A percentile compares a stretch with the other conserved stretches of the same genome.
These are phyloP conservation scores for Tupaia chinensis DNA, from an alignment of 2,113 vertebrate species.

Conservation along the genomic window DNA sequence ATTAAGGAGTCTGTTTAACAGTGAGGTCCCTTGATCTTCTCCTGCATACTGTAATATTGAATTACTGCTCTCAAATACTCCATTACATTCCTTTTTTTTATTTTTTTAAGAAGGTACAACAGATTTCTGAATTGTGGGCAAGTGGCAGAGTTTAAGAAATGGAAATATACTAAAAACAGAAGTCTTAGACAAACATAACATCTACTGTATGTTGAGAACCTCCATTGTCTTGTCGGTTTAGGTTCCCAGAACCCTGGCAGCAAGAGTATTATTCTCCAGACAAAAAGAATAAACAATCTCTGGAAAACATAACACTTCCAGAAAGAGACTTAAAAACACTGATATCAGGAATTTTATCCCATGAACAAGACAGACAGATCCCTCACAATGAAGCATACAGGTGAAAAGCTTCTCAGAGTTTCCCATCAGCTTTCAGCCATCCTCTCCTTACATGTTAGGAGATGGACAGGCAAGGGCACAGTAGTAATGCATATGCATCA, in stretches of 20 bases:
- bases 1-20: not conserved
- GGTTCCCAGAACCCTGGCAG: not conserved
- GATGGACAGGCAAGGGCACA: too few species aligned
- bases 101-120: not conserved
- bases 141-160: not conserved
- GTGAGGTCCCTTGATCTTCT: not conserved
- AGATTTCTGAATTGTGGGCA: not conserved
- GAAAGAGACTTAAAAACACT: not conserved
- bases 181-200: not conserved
- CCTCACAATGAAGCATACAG: not conserved
- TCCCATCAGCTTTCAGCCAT: not conserved
- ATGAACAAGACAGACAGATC: not conserved
- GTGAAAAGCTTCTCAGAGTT: not conserved
- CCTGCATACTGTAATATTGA: not conserved
- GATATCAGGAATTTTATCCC: not conserved
- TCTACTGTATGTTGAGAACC: not conserved
- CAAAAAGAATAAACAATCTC: too few species aligned
- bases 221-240: not conserved
- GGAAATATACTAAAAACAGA: not conserved
- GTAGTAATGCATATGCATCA: too few species aligned
- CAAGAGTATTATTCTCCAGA: not conserved
- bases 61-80: not conserved
- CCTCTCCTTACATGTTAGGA: not conserved
- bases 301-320: not conserved
- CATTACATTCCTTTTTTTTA: not conserved